phyloP scores from a whole-genome alignment of 2,113 vertebrate species.

The Cynopterus brachyotis region DNA sequence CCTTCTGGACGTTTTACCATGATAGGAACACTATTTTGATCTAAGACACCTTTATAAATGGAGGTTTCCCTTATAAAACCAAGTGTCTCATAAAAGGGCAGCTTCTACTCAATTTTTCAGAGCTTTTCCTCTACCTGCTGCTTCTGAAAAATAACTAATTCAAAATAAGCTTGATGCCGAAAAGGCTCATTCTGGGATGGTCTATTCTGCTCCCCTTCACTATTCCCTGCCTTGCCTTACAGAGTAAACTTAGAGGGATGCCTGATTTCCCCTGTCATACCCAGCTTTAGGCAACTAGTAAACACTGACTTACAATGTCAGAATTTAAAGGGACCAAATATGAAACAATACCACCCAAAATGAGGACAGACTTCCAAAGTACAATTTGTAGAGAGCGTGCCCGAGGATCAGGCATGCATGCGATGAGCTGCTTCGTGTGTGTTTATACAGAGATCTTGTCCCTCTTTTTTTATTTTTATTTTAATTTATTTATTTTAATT shows the following conservation, averaged over 20 bases:
- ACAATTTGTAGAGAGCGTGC: neutral
- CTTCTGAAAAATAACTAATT: neutral
- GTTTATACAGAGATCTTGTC: neutral
- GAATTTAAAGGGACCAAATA: neutral
- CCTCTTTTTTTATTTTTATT: neutral
- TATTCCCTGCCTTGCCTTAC: neutral
- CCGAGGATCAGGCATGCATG: neutral
- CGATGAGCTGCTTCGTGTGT: neutral
- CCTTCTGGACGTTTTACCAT: slow-evolving; percentile 41
- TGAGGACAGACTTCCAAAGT: neutral
- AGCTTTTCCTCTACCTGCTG: neutral
- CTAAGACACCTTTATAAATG: neutral
- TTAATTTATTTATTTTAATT: no score
- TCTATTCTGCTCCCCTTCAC: neutral
- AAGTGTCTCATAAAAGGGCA: neutral
- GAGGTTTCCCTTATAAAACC: neutral
- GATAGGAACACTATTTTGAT: neutral
- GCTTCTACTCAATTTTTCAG: neutral
- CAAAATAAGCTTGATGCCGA: neutral
- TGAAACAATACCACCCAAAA: neutral
- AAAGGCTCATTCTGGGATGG: neutral
- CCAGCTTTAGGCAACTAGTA: neutral
- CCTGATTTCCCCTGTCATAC: neutral
- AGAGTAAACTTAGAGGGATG: neutral
- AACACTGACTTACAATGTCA: neutral